phyloP scores from a whole-genome alignment of 92 coral and sea anemone species.

The Zoanthus sansibaricus region DNA sequence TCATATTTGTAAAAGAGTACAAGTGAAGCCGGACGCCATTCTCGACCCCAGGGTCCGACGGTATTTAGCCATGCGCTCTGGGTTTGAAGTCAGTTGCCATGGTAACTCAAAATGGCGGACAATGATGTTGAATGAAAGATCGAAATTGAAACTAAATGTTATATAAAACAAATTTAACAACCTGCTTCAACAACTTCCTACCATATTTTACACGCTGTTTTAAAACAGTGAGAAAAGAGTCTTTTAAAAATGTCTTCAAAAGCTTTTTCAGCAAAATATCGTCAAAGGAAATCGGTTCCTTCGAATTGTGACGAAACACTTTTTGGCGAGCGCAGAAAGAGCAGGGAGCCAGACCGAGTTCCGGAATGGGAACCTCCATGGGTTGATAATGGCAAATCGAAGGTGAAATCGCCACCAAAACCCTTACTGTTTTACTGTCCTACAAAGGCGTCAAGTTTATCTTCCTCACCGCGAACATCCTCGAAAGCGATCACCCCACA shows the following conservation, averaged over 20 bases:
- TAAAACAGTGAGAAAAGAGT: background rate
- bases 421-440: slow-evolving; percentile 94
- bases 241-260: slow-evolving; percentile 14
- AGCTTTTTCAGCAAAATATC: background rate
- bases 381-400: slow-evolving; percentile 74
- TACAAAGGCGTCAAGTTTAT: slow-evolving; percentile 19
- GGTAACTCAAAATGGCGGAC: slow-evolving; percentile 17
- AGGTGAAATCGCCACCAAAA: slow-evolving; percentile 65
- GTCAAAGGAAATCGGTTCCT: slow-evolving; percentile 67
- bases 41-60: too few relatives aligned
- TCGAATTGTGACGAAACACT: slow-evolving; percentile 87
- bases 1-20: too few relatives aligned
- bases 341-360: slow-evolving; percentile 69
- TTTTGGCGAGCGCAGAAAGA: slow-evolving; percentile 80
- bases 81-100: background rate
- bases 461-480: slow-evolving; percentile 55
- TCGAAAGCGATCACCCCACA: slow-evolving; percentile 55
- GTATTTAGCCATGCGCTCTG: too few relatives aligned
- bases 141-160: background rate
- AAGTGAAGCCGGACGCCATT: too few relatives aligned
- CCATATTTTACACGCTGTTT: background rate
- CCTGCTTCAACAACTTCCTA: background rate
- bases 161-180: background rate
- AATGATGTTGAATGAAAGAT: too few relatives aligned
- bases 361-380: slow-evolving; percentile 90